A percentile compares a stretch with the other conserved stretches of the same genome.
phyloP scores from a whole-genome alignment of 2,113 vertebrate genomes.

The Desmodus rotundus region DNA sequence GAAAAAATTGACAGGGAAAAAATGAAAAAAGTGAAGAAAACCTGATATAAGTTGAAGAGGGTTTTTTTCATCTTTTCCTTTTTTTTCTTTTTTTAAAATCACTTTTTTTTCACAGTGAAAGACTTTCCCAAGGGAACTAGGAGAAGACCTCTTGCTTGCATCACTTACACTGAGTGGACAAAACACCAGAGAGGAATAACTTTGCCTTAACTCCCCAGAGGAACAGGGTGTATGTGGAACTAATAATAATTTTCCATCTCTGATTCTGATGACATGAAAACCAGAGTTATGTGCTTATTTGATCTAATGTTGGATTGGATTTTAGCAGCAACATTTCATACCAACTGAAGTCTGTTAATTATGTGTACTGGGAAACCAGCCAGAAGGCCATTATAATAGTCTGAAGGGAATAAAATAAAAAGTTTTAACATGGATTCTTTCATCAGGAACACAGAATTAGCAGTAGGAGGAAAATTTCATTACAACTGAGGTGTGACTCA shows the following conservation, averaged over 20 bases:
- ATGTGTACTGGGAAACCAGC: not conserved
- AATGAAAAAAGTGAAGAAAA: conserved; percentile 33
- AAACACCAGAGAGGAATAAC: conserved; percentile 58
- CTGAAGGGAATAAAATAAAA: conserved; percentile 48
- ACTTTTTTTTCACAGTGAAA: conserved; percentile 49
- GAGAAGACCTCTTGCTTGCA: conserved; percentile 50
- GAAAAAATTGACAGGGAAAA: not conserved
- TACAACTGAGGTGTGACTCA: conserved; percentile 37
- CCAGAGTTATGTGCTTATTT: conserved; percentile 49
- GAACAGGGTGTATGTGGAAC: conserved; percentile 31
- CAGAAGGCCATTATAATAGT: conserved; percentile 49
- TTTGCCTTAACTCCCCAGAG: conserved; percentile 53
- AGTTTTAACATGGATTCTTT: conserved; percentile 13
- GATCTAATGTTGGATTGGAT: conserved; percentile 36
- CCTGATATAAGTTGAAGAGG: conserved; percentile 10
- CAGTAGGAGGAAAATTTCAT: conserved; percentile 30
- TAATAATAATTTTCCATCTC: conserved; percentile 64
- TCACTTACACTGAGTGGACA: conserved; percentile 50
- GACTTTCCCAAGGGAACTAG: conserved; percentile 57
- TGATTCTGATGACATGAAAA: conserved; percentile 63
- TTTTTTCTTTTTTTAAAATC: not conserved
- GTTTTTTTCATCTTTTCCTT: not conserved
- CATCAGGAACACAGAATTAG: conserved; percentile 42
- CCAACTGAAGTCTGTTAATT: conserved; percentile 46
- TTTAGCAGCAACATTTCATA: conserved; percentile 43